phyloP scores from a whole-genome alignment of 2,113 vertebrate species.

The Indicator maculatus region DNA sequence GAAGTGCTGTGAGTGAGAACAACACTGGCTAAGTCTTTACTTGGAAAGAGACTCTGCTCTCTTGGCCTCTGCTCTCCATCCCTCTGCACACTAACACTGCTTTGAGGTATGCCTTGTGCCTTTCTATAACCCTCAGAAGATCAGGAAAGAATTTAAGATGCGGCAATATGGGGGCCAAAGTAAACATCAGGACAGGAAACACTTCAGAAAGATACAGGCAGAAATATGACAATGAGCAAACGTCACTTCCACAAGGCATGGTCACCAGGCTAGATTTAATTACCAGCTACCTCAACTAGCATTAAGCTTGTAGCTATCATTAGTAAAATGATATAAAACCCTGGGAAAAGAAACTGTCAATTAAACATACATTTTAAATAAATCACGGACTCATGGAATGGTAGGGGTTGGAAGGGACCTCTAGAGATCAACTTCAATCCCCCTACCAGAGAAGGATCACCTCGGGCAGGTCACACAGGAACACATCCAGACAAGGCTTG shows the following conservation, averaged over 20 bases:
- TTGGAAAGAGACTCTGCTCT: neutral
- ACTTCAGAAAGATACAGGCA: neutral
- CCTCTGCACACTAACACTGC: neutral
- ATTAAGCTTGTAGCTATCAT: neutral
- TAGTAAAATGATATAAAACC: neutral
- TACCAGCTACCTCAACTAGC: neutral
- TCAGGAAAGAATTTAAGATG: neutral
- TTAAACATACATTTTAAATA: neutral
- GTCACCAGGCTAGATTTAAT: neutral
- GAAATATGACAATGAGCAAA: neutral
- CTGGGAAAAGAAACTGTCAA: neutral
- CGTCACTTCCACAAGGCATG: neutral
- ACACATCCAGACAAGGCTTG: no score
- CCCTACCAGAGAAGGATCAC: no score
- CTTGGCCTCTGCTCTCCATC: neutral
- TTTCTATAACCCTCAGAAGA: neutral
- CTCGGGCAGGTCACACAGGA: no score
- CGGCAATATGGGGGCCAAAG: neutral
- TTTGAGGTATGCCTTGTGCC: rapidly evolving
- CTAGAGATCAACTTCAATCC: no score
- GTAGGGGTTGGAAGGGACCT: no score
- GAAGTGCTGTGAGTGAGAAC: neutral
- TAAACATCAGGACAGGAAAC: neutral
- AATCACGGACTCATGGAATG: no score
- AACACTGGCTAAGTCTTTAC: neutral